Evolutionary conservation across 92 coral and sea anemone species (phyloP).

Genomic region (Paragorgia papillata): DNA sequence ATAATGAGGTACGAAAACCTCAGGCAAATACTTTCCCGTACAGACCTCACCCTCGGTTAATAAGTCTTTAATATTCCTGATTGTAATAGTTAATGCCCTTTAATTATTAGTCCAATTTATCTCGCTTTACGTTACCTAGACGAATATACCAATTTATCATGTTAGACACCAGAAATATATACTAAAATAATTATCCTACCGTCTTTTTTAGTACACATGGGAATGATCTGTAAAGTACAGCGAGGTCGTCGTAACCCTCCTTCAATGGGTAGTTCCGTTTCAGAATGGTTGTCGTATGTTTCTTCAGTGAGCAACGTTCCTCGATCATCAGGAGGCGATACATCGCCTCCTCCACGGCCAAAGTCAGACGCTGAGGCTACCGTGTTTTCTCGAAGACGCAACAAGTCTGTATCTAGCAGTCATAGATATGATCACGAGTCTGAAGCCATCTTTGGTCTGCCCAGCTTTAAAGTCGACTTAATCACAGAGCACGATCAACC

Average conservation of each 20-base stretch:
- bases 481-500: conserved; percentile 96
- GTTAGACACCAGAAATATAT: no score
- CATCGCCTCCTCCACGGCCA: conserved; percentile 53
- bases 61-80: no score
- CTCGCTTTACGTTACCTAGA: no score
- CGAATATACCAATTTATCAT: no score
- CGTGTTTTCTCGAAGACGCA: conserved; percentile 48
- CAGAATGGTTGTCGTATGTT: conserved; percentile 95
- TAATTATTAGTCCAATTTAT: no score
- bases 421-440: conserved; percentile 97
- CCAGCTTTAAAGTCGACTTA: conserved; percentile 78
- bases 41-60: no score
- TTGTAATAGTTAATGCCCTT: no score
- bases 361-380: conserved; percentile 22
- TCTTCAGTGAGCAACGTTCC: conserved; percentile 90
- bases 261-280: conserved; percentile 95
- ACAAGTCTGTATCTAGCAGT: conserved; percentile 58
- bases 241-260: conserved; percentile 98
- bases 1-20: no score
- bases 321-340: conserved; percentile 65
- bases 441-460: conserved; percentile 89
- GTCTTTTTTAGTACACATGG: conserved; percentile 70
- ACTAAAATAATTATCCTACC: no score
- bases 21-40: no score
- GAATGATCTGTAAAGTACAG: conserved; percentile 84